These are phyloP conservation scores for Bryconaethiops microstoma DNA, from an alignment of 2,797 vertebrate genomes.

Conservation along the genomic window DNA sequence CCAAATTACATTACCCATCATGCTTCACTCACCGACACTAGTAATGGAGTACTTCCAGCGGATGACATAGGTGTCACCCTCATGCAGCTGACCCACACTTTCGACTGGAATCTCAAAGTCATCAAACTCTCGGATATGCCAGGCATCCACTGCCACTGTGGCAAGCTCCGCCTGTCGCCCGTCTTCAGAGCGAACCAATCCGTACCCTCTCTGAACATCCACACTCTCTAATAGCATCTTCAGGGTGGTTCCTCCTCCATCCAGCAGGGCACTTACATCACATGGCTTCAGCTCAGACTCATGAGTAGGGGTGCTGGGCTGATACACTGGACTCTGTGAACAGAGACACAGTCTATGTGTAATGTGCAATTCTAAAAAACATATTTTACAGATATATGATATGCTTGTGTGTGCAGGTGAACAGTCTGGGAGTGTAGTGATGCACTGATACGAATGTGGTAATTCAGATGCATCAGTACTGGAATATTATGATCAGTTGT, in stretches of 20 bases:
- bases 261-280: slow-evolving; percentile 72
- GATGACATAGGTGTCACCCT: slow-evolving; percentile 80
- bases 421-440: not conserved
- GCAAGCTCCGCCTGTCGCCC: slow-evolving; percentile 75
- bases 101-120: slow-evolving; percentile 74
- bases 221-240: slow-evolving; percentile 76
- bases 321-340: slow-evolving; percentile 52
- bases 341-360: not conserved
- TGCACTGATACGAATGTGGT: no score
- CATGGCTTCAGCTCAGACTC: slow-evolving; percentile 76
- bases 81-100: slow-evolving; percentile 79
- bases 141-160: slow-evolving; percentile 75
- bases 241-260: slow-evolving; percentile 55
- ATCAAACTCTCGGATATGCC: slow-evolving; percentile 82
- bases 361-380: not conserved
- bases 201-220: slow-evolving; percentile 78
- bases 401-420: not conserved
- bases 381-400: not conserved
- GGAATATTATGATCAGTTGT: no score
- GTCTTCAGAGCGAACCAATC: slow-evolving; percentile 75
- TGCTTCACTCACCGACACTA: slow-evolving; percentile 74
- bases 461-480: no score
- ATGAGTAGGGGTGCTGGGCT: not conserved
- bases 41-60: slow-evolving; percentile 84
- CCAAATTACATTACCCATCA: not conserved